Percentiles rank a stretch among this genome's conserved stretches.
Conservation (phyloP, 2,797 vertebrate species). For the Chelmon rostratus region DNA sequence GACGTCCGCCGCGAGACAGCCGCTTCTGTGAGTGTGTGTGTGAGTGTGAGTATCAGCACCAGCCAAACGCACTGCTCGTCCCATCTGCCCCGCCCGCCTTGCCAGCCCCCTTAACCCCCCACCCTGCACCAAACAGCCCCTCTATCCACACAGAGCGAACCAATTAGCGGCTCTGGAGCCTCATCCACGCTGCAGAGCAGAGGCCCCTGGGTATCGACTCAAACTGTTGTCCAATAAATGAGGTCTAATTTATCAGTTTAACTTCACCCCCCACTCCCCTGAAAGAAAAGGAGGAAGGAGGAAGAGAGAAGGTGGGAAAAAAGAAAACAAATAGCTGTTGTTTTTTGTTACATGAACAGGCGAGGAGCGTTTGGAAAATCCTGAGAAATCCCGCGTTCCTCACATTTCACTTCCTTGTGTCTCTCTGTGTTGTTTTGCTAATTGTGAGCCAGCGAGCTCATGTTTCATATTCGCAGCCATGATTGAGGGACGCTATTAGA, state of each 20-base stretch:
- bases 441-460: conserved; percentile 62
- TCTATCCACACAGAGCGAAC: conserved; percentile 90
- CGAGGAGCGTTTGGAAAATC: not conserved
- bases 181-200: conserved; percentile 74
- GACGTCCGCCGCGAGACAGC: conserved; percentile 52
- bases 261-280: conserved; percentile 86
- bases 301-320: not conserved
- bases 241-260: conserved; percentile 99
- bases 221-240: conserved; percentile 97
- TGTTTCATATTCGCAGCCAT: conserved; percentile 57
- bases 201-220: conserved; percentile 92
- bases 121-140: conserved; percentile 88
- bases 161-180: conserved; percentile 93
- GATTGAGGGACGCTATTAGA: conserved; percentile 73
- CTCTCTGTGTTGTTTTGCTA: conserved; percentile 58
- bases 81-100: conserved; percentile 84
- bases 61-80: conserved; percentile 75
- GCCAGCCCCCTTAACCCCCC: conserved; percentile 51
- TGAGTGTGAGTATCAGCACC: conserved; percentile 17
- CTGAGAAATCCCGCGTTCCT: conserved; percentile 16
- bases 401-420: conserved; percentile 26
- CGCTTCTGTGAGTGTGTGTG: conserved; percentile 14
- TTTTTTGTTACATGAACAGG: conserved; percentile 60
- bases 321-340: conserved; percentile 57
- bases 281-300: conserved; percentile 71